A percentile compares a stretch with the other conserved stretches of the same genome.
phyloP scores from a whole-genome alignment of 1,140 invertebrate genomes.

The Centruroides sculpturatus region DNA sequence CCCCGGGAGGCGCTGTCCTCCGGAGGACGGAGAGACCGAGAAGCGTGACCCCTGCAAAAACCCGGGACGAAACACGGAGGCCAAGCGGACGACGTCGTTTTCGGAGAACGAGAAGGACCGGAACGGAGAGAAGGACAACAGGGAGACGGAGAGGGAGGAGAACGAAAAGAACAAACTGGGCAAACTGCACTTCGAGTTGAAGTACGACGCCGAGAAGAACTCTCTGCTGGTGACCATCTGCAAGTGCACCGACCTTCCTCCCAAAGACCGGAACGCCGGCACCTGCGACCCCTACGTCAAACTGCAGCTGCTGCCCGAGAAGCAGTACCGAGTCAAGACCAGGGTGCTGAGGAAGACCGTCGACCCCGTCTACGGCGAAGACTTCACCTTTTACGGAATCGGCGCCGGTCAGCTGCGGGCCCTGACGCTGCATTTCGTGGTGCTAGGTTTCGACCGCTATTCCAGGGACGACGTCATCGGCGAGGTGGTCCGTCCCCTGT shows the following conservation, averaged over 20 bases:
- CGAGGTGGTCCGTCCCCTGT: conserved; percentile 61
- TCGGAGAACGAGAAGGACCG: no score
- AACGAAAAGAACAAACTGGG: not conserved
- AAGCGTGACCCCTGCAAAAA: no score
- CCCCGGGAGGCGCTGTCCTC: no score
- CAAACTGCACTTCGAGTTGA: not conserved
- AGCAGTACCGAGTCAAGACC: conserved; percentile 84
- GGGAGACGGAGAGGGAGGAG: no score
- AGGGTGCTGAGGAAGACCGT: conserved; percentile 78
- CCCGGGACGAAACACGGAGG: no score
- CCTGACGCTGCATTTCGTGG: conserved; percentile 84
- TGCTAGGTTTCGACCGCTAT: conserved; percentile 92
- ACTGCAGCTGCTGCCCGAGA: conserved; percentile 82
- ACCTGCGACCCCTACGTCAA: conserved; percentile 84
- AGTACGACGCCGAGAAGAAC: not conserved
- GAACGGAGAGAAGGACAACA: no score
- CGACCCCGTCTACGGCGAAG: conserved; percentile 87
- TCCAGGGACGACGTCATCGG: conserved; percentile 93
- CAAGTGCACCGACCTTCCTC: conserved; percentile 19
- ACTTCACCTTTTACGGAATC: conserved; percentile 91
- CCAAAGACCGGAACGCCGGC: conserved; percentile 46
- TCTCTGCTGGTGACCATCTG: not conserved
- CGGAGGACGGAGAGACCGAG: no score
- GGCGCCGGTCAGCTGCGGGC: conserved; percentile 62
- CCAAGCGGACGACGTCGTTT: no score